Evolutionary conservation across 37 sponge, comb jelly and placozoan genomes (phyloP).

Genomic region (Dysidea cf. avara): DNA sequence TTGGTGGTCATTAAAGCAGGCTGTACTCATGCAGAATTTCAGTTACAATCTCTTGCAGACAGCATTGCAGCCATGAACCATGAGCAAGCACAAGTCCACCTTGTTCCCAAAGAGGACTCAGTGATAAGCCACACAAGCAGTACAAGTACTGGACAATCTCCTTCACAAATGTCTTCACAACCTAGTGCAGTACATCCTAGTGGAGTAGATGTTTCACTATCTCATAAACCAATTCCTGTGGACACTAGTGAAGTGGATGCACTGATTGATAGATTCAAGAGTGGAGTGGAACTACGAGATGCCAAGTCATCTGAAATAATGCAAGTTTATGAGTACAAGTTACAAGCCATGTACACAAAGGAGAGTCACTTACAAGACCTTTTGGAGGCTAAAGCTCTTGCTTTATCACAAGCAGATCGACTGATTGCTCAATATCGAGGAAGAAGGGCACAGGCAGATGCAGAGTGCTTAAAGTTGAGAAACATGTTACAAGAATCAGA

Average conservation of each 20-base stretch:
- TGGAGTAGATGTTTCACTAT: too few species aligned
- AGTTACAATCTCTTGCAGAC: too few species aligned
- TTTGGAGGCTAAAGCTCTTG: constrained; percentile 66
- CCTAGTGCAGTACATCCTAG: too few species aligned
- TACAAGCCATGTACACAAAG: constrained; percentile 48
- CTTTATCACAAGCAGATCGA: constrained; percentile 64
- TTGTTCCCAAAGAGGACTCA: too few species aligned
- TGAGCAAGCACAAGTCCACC: too few species aligned
- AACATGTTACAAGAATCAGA: constrained; percentile 49
- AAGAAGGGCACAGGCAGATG: constrained; percentile 38
- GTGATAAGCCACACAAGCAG: too few species aligned
- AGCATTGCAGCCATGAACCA: too few species aligned
- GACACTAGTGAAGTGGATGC: constrained; percentile 1
- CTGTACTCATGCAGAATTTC: too few species aligned
- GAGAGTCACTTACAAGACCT: constrained; percentile 65
- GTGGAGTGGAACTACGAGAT: constrained; percentile 41
- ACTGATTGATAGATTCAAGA: constrained; percentile 52
- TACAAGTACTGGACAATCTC: too few species aligned
- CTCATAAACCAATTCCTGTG: background rate
- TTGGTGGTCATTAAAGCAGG: too few species aligned
- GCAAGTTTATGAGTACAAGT: constrained; percentile 59
- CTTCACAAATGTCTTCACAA: too few species aligned
- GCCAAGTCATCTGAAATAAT: constrained; percentile 49
- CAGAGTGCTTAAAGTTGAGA: constrained; percentile 44
- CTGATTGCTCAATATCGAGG: constrained; percentile 52